Evolutionary conservation across 2,888 invertebrate species (phyloP).

Genomic region (Unio delphinus): DNA sequence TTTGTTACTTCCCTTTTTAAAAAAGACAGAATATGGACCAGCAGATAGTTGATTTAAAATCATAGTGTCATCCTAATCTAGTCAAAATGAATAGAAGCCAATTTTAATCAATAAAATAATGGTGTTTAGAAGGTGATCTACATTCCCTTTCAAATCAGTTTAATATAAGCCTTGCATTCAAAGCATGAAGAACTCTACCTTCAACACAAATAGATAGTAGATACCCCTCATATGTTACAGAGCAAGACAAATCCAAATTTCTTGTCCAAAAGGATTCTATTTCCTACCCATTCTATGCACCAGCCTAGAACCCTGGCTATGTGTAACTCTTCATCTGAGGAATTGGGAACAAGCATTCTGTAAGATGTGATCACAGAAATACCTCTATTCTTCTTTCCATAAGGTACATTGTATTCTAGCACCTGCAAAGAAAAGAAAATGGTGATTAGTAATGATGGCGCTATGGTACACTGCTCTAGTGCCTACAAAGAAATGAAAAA

Average conservation of each 20-base stretch:
- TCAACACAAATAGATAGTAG: too few species aligned
- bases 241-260: background rate
- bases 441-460: background rate
- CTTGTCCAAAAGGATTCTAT: background rate
- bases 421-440: constrained; percentile 74
- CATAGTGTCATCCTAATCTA: too few species aligned
- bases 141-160: too few species aligned
- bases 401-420: constrained; percentile 91
- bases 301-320: constrained; percentile 90
- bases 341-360: constrained; percentile 71
- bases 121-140: too few species aligned
- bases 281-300: constrained; percentile 91
- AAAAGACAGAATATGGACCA: too few species aligned
- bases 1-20: too few species aligned
- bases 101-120: too few species aligned
- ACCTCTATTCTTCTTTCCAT: constrained; percentile 82
- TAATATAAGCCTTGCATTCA: too few species aligned
- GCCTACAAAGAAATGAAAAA: background rate
- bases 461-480: background rate
- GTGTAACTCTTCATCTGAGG: constrained; percentile 84
- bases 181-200: too few species aligned
- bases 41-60: too few species aligned
- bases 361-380: constrained; percentile 71
- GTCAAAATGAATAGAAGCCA: too few species aligned
- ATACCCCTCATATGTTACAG: too few species aligned